phyloP scores from a whole-genome alignment of 2,797 vertebrate species.

The Agapornis canus region DNA sequence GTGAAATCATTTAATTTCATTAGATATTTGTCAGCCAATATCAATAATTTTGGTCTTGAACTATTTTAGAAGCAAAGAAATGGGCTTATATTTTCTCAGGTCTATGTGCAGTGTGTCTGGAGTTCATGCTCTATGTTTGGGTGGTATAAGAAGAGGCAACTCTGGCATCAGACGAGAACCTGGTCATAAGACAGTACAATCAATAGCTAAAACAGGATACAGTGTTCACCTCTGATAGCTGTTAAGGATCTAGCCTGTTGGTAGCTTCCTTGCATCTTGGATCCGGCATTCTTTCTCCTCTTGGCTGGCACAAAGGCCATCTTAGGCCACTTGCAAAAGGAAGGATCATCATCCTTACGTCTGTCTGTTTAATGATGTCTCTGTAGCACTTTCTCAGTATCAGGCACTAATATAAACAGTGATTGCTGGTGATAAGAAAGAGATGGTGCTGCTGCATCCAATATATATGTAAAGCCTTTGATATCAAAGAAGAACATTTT shows the following conservation, averaged over 20 bases:
- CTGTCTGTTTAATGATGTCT: background rate
- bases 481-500: background rate
- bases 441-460: background rate
- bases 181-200: no score
- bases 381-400: background rate
- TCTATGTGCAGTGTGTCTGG: background rate
- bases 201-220: background rate
- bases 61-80: background rate
- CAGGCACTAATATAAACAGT: no score
- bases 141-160: background rate
- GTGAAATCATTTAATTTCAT: background rate
- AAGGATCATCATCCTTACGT: background rate
- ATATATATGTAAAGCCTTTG: background rate
- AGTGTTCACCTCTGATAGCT: background rate
- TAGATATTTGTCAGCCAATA: background rate
- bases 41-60: background rate
- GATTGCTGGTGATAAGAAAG: background rate
- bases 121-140: background rate
- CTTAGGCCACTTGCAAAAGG: background rate
- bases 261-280: background rate
- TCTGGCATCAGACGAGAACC: background rate
- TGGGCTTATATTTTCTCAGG: background rate
- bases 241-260: background rate
- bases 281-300: background rate
- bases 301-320: background rate